Percentiles rank a stretch among this genome's conserved stretches.
Evolutionary conservation across 2,888 invertebrate genomes (phyloP).

Genomic region (Chrysodeixis includens): DNA sequence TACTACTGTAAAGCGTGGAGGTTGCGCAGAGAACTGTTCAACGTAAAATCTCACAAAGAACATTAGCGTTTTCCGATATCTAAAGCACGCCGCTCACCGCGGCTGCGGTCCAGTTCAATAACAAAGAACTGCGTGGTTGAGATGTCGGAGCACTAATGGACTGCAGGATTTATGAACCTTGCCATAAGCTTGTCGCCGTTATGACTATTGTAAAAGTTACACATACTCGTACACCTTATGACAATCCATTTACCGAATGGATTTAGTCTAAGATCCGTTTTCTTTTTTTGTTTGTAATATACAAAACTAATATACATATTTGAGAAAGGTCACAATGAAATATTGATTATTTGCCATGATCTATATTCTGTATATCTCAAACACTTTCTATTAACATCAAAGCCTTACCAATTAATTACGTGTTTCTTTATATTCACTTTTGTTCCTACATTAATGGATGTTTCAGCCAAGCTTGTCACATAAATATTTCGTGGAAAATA

Average conservation of each 20-base stretch:
- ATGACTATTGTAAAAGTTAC: slow-evolving; percentile 54
- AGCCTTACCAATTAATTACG: slow-evolving; percentile 33
- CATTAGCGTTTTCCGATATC: slow-evolving; percentile 88
- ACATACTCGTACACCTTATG: neutral
- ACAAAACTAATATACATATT: no score
- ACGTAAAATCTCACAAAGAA: slow-evolving; percentile 81
- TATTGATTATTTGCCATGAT: no score
- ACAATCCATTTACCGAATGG: slow-evolving; percentile 17
- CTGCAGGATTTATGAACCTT: slow-evolving; percentile 80
- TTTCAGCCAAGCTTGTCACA: slow-evolving; percentile 26
- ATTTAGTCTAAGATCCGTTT: slow-evolving; percentile 32
- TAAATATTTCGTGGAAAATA: slow-evolving; percentile 41
- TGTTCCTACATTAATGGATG: slow-evolving; percentile 32
- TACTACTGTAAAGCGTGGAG: slow-evolving; percentile 58
- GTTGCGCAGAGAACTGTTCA: slow-evolving; percentile 64
- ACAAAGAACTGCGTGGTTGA: slow-evolving; percentile 85
- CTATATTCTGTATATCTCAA: no score
- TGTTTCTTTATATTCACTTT: slow-evolving; percentile 32
- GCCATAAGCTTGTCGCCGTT: slow-evolving; percentile 66
- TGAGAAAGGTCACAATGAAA: no score
- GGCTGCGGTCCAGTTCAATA: slow-evolving; percentile 81
- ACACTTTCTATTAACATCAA: slow-evolving; percentile 19
- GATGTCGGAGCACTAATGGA: slow-evolving; percentile 85
- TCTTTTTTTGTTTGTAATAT: neutral
- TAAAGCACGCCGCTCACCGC: slow-evolving; percentile 80